Evolutionary conservation across 2,113 vertebrate species (phyloP).

Genomic region (Phalacrocorax pelagicus): DNA sequence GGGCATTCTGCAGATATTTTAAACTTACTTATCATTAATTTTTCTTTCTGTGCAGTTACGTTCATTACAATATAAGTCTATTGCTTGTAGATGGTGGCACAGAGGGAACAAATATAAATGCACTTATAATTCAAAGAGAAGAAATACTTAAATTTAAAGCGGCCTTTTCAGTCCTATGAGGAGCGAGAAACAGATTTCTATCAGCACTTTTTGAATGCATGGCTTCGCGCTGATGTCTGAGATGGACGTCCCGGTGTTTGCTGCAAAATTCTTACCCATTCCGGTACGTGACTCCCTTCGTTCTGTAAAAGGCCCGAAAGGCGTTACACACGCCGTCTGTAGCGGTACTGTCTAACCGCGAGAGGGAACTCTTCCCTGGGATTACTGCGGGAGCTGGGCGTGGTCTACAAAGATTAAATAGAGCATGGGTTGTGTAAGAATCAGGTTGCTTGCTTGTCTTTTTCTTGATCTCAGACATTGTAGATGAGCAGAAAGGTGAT

Average conservation of each 20-base stretch:
- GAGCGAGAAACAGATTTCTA: not conserved
- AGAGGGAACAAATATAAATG: not conserved
- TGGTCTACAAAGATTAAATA: not conserved
- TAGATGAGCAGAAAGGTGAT: not conserved
- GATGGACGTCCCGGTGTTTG: not conserved
- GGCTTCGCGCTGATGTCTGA: not conserved
- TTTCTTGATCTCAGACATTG: not conserved
- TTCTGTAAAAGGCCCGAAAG: not conserved
- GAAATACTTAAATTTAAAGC: not conserved
- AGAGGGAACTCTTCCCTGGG: not conserved
- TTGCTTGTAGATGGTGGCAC: not conserved
- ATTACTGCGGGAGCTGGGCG: not conserved
- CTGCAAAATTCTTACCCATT: not conserved
- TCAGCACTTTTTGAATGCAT: not conserved
- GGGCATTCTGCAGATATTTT: not conserved
- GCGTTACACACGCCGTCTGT: not conserved
- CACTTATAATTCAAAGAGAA: not conserved
- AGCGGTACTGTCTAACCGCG: not conserved
- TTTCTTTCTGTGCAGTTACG: not conserved
- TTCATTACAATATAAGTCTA: not conserved
- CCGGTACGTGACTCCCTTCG: rapidly evolving
- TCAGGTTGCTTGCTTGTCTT: not conserved
- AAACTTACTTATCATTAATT: not conserved
- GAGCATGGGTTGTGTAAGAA: not conserved
- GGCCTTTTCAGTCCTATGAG: not conserved